A percentile compares a stretch with the other conserved stretches of the same genome.
These are phyloP conservation scores for Lacerta viridis DNA, from an alignment of 2,797 vertebrate species.

Conservation along the genomic window DNA sequence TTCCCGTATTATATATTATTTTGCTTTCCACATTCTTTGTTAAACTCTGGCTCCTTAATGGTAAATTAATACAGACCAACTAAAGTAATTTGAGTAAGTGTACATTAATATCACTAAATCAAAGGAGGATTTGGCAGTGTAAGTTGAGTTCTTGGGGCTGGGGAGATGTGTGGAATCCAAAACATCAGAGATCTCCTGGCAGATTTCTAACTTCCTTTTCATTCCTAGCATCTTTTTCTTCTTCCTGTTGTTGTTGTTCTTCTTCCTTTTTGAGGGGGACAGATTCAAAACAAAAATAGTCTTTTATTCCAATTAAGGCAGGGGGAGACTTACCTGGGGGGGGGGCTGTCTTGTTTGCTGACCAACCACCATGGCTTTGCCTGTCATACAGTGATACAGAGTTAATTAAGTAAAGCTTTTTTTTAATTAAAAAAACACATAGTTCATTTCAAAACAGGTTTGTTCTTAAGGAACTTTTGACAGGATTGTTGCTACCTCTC, in stretches of 20 bases:
- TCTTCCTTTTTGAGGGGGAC: not conserved
- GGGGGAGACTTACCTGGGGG: not conserved
- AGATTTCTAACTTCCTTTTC: not conserved
- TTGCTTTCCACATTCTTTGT: not conserved
- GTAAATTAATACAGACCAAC: slow-evolving; percentile 1
- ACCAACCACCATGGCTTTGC: not conserved
- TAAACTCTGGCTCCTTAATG: not conserved
- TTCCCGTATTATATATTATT: not conserved
- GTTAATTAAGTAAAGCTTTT: not conserved
- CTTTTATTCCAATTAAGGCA: not conserved
- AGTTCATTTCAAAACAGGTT: not conserved
- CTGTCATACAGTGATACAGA: not conserved
- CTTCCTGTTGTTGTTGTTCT: too few relatives aligned
- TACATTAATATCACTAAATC: not conserved
- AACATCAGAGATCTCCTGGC: not conserved
- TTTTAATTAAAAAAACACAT: too few relatives aligned
- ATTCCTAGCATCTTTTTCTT: not conserved
- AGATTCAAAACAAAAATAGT: not conserved
- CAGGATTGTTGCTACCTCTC: not conserved
- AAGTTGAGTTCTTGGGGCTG: not conserved
- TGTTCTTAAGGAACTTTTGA: not conserved
- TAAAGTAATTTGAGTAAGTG: not conserved
- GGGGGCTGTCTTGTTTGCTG: too few relatives aligned
- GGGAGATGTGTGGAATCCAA: not conserved
- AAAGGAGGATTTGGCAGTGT: not conserved